Evolutionary conservation across 2,888 invertebrate species (phyloP), one percentile per base, ranked within the genome.

Genomic region (Chironomus riparius): DNA sequence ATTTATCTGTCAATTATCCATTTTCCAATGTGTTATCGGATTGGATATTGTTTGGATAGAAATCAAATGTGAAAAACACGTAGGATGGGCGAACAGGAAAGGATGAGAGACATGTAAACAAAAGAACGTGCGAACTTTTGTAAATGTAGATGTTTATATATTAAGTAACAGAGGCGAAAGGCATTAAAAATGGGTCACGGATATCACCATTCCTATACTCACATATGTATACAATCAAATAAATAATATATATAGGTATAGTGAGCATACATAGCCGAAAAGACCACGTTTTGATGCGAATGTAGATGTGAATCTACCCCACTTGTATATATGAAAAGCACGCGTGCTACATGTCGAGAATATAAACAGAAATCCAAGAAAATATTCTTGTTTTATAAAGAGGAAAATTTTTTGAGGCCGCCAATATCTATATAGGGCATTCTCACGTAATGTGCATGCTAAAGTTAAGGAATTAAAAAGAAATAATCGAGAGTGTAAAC

Each of bases 1-100:
- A 73, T 73, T 73, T 73, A 28, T 62, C 72, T 73, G 72, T 73
- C 72, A 73, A 73, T 73, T 61, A 73, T 28, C 56, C 72, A 65
- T 24, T 21, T 12, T 24, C 21, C 12, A 21, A 13, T 65, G 22
- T 24, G 24, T 38, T 38, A 38, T 38, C 38, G 1, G 38, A 38
- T 38, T 38, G 38, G 3, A 22, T 10, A 24, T 12, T 65, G 22
- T 15, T 21, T 21, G 4, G 24, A 24, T 13, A 10, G 65, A 65
- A 65, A 38, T 38, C 38, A 38, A 38, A 38, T 38, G 38, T 7
- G 7, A 38, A 38, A 10, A 38, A 38, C 38, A 38, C 38, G 38
- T 38, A 38, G 38, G 38, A 38, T 56, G 56, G n/a, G 56, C 1
- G 18, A n/a, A 56, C 15, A 15, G 18, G 15, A 50, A 28, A 15